Evolutionary conservation across 2,797 vertebrate genomes (phyloP).

Genomic region (Myiotriccus ornatus): DNA sequence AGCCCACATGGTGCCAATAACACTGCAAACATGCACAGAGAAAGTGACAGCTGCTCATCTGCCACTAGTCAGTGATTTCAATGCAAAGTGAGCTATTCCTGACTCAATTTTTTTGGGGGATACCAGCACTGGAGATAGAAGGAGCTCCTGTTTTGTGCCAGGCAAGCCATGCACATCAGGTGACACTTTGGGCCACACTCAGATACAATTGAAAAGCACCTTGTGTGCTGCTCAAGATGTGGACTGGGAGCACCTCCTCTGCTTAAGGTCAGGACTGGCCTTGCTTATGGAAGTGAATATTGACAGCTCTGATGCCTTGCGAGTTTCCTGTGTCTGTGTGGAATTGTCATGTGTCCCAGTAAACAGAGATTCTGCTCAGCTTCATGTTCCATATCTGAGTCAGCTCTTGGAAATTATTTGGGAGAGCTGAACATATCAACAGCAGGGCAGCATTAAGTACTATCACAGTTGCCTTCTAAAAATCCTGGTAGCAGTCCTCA

Average conservation of each 20-base stretch:
- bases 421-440: neutral
- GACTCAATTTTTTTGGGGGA: neutral
- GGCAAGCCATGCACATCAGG: neutral
- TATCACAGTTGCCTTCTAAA: neutral
- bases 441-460: neutral
- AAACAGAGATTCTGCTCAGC: neutral
- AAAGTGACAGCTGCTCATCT: neutral
- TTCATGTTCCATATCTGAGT: neutral
- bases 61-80: neutral
- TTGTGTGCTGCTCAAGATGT: neutral
- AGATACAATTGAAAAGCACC: neutral
- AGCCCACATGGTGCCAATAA: neutral
- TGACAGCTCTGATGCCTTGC: neutral
- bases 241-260: neutral
- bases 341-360: neutral
- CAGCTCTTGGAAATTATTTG: neutral
- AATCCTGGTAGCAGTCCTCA: neutral
- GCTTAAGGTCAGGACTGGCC: neutral
- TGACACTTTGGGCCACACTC: neutral
- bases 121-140: neutral
- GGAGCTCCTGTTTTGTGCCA: neutral
- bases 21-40: neutral
- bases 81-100: neutral
- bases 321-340: neutral
- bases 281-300: neutral